These are phyloP conservation scores for Tenthredo distinguenda DNA, from an alignment of 2,888 invertebrate genomes.

Conservation along the genomic window DNA sequence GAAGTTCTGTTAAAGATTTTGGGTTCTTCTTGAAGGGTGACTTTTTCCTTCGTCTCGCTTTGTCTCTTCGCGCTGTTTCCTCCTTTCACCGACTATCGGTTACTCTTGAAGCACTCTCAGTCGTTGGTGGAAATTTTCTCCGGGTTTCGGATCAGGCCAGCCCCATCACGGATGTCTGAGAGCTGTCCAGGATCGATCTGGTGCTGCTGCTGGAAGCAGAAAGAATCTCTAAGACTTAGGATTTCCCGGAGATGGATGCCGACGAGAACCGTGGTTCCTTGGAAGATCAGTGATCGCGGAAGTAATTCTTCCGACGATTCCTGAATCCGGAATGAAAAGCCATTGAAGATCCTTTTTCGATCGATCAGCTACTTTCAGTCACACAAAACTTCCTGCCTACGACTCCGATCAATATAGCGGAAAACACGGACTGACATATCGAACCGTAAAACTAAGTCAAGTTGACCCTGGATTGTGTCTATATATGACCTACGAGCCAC, in stretches of 20 bases:
- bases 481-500: not conserved
- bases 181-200: constrained; percentile 52
- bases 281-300: not conserved
- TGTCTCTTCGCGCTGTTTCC: not conserved
- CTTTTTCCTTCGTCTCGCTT: not conserved
- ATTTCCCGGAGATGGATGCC: not conserved
- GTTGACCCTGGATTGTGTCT: constrained; percentile 21
- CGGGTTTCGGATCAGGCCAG: not conserved
- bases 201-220: constrained; percentile 29
- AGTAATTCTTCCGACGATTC: not conserved
- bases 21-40: not conserved
- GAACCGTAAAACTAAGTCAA: constrained; percentile 19
- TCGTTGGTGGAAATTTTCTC: not conserved
- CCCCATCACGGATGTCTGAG: constrained; percentile 25
- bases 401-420: constrained; percentile 8
- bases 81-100: not conserved
- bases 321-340: not conserved
- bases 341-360: not conserved
- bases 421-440: constrained; percentile 2
- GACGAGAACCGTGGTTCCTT: not conserved
- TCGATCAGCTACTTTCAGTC: not conserved
- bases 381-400: not conserved
- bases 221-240: not conserved
- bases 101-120: not conserved
- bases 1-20: not conserved